These are phyloP conservation scores for Clarias platycephalus DNA, from an alignment of 2,797 vertebrate genomes.

Conservation along the genomic window DNA sequence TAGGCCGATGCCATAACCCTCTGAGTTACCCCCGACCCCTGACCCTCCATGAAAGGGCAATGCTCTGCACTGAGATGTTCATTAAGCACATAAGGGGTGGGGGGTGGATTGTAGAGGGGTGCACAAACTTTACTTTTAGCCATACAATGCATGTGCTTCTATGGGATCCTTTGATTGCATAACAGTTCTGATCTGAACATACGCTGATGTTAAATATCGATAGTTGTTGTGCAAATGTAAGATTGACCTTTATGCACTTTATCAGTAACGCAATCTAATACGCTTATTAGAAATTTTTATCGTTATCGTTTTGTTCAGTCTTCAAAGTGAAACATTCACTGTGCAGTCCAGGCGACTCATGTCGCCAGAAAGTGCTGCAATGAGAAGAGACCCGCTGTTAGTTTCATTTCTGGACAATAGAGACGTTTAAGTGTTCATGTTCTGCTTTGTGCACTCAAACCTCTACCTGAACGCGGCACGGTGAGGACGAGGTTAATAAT, in stretches of 20 bases:
- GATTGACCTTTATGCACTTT: not conserved
- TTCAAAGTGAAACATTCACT: not conserved
- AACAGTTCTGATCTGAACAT: not conserved
- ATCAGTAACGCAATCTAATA: not conserved
- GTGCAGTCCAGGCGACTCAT: not conserved
- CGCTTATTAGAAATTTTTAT: not conserved
- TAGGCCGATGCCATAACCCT: too few relatives aligned
- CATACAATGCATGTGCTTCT: not conserved
- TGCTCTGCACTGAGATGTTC: too few relatives aligned
- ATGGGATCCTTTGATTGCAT: not conserved
- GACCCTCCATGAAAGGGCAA: too few relatives aligned
- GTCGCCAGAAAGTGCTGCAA: not conserved
- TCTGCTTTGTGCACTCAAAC: not conserved
- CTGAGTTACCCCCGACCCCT: too few relatives aligned
- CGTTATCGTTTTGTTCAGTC: too few relatives aligned
- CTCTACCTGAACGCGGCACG: too few relatives aligned
- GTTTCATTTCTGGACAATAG: constrained; percentile 20
- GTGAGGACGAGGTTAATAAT: not conserved
- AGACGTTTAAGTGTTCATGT: too few relatives aligned
- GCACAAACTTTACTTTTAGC: not conserved
- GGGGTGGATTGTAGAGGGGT: not conserved
- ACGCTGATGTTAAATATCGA: not conserved
- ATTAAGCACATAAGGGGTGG: not conserved
- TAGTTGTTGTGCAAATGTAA: not conserved
- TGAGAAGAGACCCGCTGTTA: not conserved